Base-by-base conservation (phyloP, 2,797 vertebrate genomes). In the Dendrocincla fuliginosa region DNA sequence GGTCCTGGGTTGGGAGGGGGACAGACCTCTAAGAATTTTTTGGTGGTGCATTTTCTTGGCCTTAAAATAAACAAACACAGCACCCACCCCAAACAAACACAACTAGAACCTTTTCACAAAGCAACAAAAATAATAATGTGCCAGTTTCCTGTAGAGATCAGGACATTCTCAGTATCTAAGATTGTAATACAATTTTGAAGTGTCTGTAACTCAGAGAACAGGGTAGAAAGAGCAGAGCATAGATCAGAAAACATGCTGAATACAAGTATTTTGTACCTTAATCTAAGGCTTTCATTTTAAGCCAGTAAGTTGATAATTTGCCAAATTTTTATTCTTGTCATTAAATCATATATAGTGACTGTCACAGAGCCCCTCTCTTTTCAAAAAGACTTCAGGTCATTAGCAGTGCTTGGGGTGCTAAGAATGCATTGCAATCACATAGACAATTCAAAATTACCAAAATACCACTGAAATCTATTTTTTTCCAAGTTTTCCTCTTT, bases 261-360 rank as follows among this genome's bases (percentile, higher is more conserved):
- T 24, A 27, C 8, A 56, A 63, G 8, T 13, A 42, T 0, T 0
- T 14, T 20, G 6, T 28, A 39, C 11, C 4, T 4, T 16, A 49
- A 52, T 24, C 9, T 11, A 53, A 17, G 11, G 5, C 3, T 17
- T 57, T 37, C 57, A 49, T 35, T 78, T 77, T 50, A 32, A 65
- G 32, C 16, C 13, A 56, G 39, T 39, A 32, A 49, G 16, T 28
- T 28, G 11, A 77, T 44, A 35, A 25, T 65, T 74, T 90, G 44
- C n/a, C 41, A 68, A 5, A 11, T 87, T 82, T 35, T 22, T 55
- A 41, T n/a, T 44, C 33, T 81, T 44, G 37, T 59, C 42, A 18
- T 18, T 95, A 90, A 96, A 73, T 56, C 35, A 14, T 15, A 35
- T 6, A 4, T 18, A 65, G 41, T 13, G 13, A 52, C 22, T 42